Conservation (phyloP, 2,113 vertebrate species). For the Limanda limanda region DNA sequence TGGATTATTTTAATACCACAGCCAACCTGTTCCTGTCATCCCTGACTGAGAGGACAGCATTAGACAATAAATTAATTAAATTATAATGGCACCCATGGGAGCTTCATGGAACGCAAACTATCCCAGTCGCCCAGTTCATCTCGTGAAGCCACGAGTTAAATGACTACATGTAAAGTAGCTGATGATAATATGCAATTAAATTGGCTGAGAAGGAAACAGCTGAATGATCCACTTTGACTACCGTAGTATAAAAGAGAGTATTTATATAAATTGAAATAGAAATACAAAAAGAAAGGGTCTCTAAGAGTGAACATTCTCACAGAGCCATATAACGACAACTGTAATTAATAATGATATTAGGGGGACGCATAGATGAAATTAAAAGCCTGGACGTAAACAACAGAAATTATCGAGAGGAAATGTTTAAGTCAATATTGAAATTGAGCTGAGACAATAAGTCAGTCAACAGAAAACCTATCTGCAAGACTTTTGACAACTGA, state of each 20-base stretch:
- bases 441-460: not conserved
- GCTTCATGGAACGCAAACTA: slow-evolving; percentile 5
- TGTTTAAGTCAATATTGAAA: not conserved
- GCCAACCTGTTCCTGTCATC: slow-evolving; percentile 6
- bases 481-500: not conserved
- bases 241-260: not conserved
- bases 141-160: slow-evolving; percentile 6
- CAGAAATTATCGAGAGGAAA: not conserved
- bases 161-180: slow-evolving; percentile 30
- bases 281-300: not conserved
- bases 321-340: not conserved
- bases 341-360: not conserved
- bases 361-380: not conserved
- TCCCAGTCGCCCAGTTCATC: slow-evolving; percentile 10
- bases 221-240: slow-evolving; percentile 18
- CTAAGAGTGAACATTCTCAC: not conserved
- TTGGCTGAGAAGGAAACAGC: slow-evolving; percentile 24
- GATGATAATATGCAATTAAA: not conserved
- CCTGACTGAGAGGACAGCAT: slow-evolving; percentile 30
- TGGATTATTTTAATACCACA: slow-evolving; percentile 25
- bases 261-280: not conserved
- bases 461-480: no score
- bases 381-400: not conserved
- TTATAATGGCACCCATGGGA: slow-evolving; percentile 1
- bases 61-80: slow-evolving; percentile 13